Evolutionary conservation across 2,797 vertebrate genomes (phyloP).

Genomic region (Premnoplex brunnescens): DNA sequence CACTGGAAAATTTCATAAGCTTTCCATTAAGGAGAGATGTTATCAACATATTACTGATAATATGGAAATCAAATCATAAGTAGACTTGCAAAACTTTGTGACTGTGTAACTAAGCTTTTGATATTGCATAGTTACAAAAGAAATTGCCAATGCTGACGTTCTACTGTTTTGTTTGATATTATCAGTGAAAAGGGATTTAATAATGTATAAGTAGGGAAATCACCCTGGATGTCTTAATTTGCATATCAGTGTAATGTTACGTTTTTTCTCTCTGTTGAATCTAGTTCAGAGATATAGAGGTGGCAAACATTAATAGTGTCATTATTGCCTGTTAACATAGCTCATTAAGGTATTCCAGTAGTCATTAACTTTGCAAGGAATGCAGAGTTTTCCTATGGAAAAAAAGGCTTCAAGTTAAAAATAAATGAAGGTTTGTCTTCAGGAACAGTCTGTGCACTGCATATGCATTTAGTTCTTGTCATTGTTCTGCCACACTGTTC

Average conservation of each 20-base stretch:
- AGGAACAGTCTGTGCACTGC: not conserved
- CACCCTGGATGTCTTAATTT: not conserved
- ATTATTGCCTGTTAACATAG: not conserved
- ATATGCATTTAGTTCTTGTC: not conserved
- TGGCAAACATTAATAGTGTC: not conserved
- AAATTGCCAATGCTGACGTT: not conserved
- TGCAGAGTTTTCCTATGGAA: not conserved
- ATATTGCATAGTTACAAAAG: not conserved
- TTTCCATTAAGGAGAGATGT: not conserved
- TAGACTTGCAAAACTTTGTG: not conserved
- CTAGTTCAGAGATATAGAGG: not conserved
- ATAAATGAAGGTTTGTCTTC: not conserved
- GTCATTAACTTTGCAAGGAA: slow-evolving; percentile 10
- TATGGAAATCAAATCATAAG: not conserved
- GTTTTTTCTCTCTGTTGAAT: not conserved
- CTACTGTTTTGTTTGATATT: not conserved
- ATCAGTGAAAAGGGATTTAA: not conserved
- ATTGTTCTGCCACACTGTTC: not conserved
- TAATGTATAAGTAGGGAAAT: not conserved
- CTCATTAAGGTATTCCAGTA: not conserved
- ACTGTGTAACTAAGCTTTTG: not conserved
- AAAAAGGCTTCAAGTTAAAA: not conserved
- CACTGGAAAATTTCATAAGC: not conserved
- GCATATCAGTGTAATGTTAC: not conserved
- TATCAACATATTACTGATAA: not conserved